Percentiles rank a stretch among this genome's conserved stretches.
These are phyloP conservation scores for Cygnus atratus DNA, from an alignment of 2,113 vertebrate genomes.

Conservation along the genomic window DNA sequence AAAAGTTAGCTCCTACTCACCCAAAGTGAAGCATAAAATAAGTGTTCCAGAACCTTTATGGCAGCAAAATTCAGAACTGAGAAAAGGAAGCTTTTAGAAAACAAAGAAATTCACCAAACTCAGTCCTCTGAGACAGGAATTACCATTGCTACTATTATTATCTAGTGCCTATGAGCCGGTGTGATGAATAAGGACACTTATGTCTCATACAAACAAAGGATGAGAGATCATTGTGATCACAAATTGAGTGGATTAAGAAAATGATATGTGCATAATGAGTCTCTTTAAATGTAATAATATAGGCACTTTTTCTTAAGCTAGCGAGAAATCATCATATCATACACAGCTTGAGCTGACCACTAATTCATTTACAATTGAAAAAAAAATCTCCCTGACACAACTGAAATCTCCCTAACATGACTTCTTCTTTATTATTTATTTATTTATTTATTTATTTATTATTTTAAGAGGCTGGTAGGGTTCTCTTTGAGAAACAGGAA, in stretches of 20 bases:
- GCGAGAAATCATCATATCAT: background rate
- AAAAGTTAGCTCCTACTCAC: slow-evolving; percentile 21
- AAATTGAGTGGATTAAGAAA: slow-evolving; percentile 27
- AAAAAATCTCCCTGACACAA: background rate
- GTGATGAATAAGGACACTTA: background rate
- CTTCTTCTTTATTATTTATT: background rate
- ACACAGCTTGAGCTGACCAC: background rate
- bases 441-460: too few species aligned
- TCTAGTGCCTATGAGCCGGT: background rate
- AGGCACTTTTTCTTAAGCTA: background rate
- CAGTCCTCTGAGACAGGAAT: background rate
- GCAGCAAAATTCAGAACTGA: background rate
- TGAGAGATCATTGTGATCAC: background rate
- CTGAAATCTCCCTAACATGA: background rate
- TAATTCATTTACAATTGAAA: background rate
- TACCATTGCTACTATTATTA: slow-evolving; percentile 14
- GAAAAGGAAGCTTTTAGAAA: slow-evolving; percentile 10
- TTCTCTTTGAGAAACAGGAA: background rate
- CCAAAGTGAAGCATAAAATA: background rate
- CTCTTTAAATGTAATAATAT: slow-evolving; percentile 20
- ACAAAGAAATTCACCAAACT: slow-evolving; percentile 1
- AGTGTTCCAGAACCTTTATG: background rate
- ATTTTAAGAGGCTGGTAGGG: background rate
- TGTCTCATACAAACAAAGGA: background rate
- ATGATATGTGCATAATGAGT: background rate